Evolutionary conservation across 2,888 invertebrate species (phyloP).

Genomic region (Polydrusus pterygomalis): DNA sequence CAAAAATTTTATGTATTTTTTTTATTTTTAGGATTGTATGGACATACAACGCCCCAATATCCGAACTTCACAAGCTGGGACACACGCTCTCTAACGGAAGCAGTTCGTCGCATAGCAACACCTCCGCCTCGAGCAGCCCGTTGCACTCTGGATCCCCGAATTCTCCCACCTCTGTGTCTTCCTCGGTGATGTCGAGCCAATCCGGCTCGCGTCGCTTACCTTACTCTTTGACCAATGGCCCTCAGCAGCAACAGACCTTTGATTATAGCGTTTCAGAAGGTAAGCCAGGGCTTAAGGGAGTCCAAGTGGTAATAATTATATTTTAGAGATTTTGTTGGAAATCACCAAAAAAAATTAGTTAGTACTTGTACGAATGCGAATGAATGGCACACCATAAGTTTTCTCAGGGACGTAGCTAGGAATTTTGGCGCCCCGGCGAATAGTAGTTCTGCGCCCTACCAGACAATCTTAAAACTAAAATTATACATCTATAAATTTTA

Average conservation of each 20-base stretch:
- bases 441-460: too few relatives aligned
- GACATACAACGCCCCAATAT: conserved; percentile 93
- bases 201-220: conserved; percentile 80
- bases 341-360: too few relatives aligned
- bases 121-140: conserved; percentile 86
- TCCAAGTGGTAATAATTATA: too few relatives aligned
- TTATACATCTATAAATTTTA: too few relatives aligned
- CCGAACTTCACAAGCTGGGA: conserved; percentile 72
- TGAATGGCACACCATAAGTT: too few relatives aligned
- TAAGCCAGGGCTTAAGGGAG: conserved; percentile 11
- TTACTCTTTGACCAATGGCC: conserved; percentile 70
- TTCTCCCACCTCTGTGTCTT: conserved; percentile 91
- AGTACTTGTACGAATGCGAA: too few relatives aligned
- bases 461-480: too few relatives aligned
- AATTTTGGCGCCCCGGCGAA: too few relatives aligned
- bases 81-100: conserved; percentile 78
- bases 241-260: conserved; percentile 55
- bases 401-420: too few relatives aligned
- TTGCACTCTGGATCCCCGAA: conserved; percentile 78
- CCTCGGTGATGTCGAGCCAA: conserved; percentile 89
- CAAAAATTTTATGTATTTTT: too few relatives aligned
- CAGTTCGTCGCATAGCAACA: conserved; percentile 76
- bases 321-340: too few relatives aligned
- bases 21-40: conserved; percentile 82
- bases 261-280: conserved; percentile 89